phyloP scores from a whole-genome alignment of 2,888 invertebrate genomes.

The Merodon equestris region DNA sequence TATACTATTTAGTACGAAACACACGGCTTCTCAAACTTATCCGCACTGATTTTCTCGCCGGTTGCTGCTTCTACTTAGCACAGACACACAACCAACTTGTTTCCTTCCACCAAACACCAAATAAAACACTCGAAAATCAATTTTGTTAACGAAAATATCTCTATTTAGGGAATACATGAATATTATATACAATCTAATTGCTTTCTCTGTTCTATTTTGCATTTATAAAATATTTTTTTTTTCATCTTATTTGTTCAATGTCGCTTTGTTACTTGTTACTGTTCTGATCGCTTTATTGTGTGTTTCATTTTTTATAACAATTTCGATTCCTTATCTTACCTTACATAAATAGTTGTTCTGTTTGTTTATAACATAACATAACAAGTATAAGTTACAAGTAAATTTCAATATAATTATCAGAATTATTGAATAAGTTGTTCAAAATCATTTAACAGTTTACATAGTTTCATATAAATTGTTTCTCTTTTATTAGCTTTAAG shows the following conservation, averaged over 20 bases:
- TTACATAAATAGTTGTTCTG: conserved; percentile 4
- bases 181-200: conserved; percentile 48
- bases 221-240: conserved; percentile 42
- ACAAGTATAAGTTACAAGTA: too few species aligned
- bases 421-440: conserved; percentile 43
- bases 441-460: conserved; percentile 34
- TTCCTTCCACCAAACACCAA: too few species aligned
- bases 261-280: conserved; percentile 8
- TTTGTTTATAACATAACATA: conserved; percentile 6
- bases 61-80: too few species aligned
- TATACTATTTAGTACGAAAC: too few species aligned
- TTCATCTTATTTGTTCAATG: conserved; percentile 28
- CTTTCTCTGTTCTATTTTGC: conserved; percentile 32
- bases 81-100: too few species aligned
- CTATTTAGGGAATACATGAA: conserved; percentile 52
- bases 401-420: conserved; percentile 32
- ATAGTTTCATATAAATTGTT: conserved; percentile 6
- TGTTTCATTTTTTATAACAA: conserved; percentile 31
- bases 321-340: conserved; percentile 28
- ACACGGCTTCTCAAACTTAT: too few species aligned
- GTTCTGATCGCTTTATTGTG: conserved; percentile 3
- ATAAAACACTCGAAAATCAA: too few species aligned
- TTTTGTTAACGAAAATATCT: conserved; percentile 50
- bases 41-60: too few species aligned
- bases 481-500: conserved; percentile 38